phyloP scores from a whole-genome alignment of 2,888 invertebrate genomes.

The Philereme vetulata region DNA sequence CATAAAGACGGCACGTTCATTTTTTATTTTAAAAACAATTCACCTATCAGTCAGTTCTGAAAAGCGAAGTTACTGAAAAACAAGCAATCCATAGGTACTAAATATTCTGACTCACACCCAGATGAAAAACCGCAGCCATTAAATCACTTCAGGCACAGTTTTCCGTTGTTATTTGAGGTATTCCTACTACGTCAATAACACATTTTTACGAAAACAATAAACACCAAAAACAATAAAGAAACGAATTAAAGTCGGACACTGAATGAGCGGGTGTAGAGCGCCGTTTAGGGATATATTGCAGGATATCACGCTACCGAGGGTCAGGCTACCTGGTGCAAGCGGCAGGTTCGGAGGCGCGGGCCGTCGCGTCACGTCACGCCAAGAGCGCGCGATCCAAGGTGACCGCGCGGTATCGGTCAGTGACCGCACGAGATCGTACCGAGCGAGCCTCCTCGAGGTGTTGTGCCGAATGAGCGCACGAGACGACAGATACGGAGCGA shows the following conservation, averaged over 20 bases:
- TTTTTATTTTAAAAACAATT: too few relatives aligned
- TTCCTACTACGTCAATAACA: constrained; percentile 63
- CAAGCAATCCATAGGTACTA: constrained; percentile 22
- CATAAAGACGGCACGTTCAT: too few relatives aligned
- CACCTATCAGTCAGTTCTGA: background rate
- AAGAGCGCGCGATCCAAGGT: constrained; percentile 46
- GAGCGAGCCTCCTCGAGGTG: constrained; percentile 65
- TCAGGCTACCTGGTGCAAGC: constrained; percentile 68
- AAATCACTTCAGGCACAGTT: constrained; percentile 47
- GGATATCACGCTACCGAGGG: constrained; percentile 71
- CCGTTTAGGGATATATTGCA: constrained; percentile 66
- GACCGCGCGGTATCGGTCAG: constrained; percentile 67
- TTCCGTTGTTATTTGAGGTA: constrained; percentile 51
- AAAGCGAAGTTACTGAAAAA: constrained; percentile 1
- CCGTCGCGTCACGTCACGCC: constrained; percentile 35
- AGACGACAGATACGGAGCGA: constrained; percentile 54
- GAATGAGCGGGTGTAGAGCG: constrained; percentile 62
- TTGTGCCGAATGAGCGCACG: constrained; percentile 64
- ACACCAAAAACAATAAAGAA: constrained; percentile 77
- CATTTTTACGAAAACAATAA: constrained; percentile 74
- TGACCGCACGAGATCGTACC: constrained; percentile 66
- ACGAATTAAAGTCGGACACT: constrained; percentile 74
- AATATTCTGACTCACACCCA: constrained; percentile 33
- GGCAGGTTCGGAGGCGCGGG: constrained; percentile 51
- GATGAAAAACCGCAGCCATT: constrained; percentile 42